Conservation (phyloP, 2,797 vertebrate genomes). For the Megalops cyprinoides region DNA sequence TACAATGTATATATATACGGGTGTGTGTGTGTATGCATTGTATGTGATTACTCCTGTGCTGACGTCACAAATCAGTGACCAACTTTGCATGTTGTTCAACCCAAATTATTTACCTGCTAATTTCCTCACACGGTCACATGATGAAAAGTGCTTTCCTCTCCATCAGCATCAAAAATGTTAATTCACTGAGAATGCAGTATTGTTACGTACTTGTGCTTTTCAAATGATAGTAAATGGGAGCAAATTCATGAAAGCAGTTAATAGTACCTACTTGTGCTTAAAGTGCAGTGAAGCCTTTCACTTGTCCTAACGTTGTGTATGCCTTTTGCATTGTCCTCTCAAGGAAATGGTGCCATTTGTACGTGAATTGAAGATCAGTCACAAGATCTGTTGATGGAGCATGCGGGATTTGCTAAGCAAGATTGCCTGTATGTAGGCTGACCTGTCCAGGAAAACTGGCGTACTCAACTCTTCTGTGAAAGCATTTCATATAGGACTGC, state of each 20-base stretch:
- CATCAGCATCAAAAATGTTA: not conserved
- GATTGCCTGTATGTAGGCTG: too few species aligned
- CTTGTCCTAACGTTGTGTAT: not conserved
- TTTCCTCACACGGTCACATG: not conserved
- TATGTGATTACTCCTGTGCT: constrained; percentile 60
- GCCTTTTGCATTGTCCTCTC: not conserved
- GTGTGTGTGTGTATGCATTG: constrained; percentile 66
- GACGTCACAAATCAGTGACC: constrained; percentile 29
- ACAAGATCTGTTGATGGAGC: too few species aligned
- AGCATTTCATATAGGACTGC: not conserved
- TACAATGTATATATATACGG: too few species aligned
- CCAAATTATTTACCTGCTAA: not conserved
- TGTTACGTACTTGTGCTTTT: not conserved
- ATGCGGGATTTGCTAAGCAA: too few species aligned
- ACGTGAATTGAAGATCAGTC: not conserved
- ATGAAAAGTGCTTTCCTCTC: not conserved
- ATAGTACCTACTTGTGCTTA: not conserved
- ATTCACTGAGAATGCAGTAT: not conserved
- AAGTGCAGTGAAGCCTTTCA: too few species aligned
- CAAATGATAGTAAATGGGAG: not conserved
- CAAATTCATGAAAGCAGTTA: not conserved
- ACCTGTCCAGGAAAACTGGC: not conserved
- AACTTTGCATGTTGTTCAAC: not conserved
- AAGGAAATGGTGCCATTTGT: not conserved
- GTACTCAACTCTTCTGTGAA: not conserved